Evolutionary conservation across 2,113 vertebrate genomes (phyloP).

Genomic region (Pituophis catenifer): DNA sequence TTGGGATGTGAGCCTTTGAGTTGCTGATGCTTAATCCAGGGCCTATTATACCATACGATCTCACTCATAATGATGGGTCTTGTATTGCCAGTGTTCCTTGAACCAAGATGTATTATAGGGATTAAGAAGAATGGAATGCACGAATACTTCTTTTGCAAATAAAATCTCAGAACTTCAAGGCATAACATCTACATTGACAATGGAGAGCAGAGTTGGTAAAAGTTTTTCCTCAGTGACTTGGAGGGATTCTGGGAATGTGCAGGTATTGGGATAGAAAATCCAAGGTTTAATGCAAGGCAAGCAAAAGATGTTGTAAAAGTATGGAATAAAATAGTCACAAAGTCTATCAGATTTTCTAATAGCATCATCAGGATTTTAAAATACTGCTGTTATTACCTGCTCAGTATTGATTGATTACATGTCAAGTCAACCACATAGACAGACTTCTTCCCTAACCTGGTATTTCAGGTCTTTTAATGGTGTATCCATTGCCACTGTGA

Average conservation of each 20-base stretch:
- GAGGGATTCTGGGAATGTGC: neutral
- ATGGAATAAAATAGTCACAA: neutral
- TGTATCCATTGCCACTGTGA: neutral
- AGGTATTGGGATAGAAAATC: constrained; percentile 29
- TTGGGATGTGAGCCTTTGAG: neutral
- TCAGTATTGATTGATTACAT: neutral
- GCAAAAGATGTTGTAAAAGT: neutral
- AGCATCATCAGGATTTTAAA: neutral
- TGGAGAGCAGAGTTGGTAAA: constrained; percentile 28
- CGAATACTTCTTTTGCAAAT: no score
- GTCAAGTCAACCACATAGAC: neutral
- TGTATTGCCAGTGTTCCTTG: neutral
- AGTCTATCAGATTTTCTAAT: neutral
- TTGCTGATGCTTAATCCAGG: neutral
- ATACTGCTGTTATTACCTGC: constrained; percentile 14
- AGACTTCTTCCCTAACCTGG: neutral
- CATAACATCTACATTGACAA: neutral
- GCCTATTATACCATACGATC: neutral
- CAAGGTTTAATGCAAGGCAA: constrained; percentile 48
- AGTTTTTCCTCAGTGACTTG: neutral
- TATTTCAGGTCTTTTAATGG: neutral
- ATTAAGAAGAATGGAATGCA: neutral
- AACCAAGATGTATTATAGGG: neutral
- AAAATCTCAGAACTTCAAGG: neutral
- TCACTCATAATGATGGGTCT: neutral